These are phyloP conservation scores for Calephelis nemesis DNA, from an alignment of 1,140 invertebrate genomes.

Conservation along the genomic window DNA sequence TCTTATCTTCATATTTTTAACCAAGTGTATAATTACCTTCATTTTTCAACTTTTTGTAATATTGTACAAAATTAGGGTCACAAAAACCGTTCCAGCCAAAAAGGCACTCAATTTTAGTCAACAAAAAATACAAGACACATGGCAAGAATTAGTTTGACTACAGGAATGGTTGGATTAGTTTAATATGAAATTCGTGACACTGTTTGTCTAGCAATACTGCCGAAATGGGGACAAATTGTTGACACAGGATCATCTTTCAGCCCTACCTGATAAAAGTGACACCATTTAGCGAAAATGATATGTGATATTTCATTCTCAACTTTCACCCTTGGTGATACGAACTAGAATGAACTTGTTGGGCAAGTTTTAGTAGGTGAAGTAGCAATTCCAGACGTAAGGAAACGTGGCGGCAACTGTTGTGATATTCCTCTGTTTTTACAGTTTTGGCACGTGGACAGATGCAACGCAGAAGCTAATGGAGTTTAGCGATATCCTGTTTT, in stretches of 20 bases:
- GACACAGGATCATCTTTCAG: conserved; percentile 69
- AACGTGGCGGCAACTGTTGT: conserved; percentile 60
- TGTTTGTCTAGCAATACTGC: conserved; percentile 69
- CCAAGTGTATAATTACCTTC: not conserved
- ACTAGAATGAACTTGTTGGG: conserved; percentile 23
- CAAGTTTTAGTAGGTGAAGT: conserved; percentile 38
- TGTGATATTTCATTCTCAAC: conserved; percentile 37
- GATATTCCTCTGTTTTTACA: conserved; percentile 55
- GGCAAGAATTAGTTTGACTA: conserved; percentile 58
- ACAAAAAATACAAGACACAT: conserved; percentile 72
- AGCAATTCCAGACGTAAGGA: conserved; percentile 50
- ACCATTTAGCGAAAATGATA: conserved; percentile 24
- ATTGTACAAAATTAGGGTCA: conserved; percentile 20
- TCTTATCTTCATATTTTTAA: not conserved
- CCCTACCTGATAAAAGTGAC: conserved; percentile 50
- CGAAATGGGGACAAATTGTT: conserved; percentile 71
- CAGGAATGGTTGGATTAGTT: conserved; percentile 70
- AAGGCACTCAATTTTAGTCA: conserved; percentile 68
- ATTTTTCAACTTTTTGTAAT: not conserved
- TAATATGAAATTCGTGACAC: conserved; percentile 72
- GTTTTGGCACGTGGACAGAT: conserved; percentile 59
- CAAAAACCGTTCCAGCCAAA: conserved; percentile 58
- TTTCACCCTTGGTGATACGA: conserved; percentile 36
- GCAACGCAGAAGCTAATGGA: conserved; percentile 45
- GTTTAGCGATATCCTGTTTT: not conserved